Evolutionary conservation across 2,797 vertebrate genomes (phyloP), one percentile per base, ranked within the genome.

Genomic region (Rachycentron canadum): DNA sequence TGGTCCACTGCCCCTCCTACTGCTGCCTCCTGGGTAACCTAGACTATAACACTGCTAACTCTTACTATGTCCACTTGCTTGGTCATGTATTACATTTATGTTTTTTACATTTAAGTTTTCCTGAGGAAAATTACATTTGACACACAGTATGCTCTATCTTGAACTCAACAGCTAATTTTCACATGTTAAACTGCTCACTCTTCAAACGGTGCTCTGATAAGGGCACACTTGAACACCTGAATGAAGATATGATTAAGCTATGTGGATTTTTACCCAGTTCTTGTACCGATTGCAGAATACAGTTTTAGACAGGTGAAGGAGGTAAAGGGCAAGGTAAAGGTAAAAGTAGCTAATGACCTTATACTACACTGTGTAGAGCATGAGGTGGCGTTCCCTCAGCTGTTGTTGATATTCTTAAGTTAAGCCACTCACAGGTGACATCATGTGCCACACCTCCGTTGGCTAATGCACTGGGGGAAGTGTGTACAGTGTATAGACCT

Each of bases 351-450:
- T 88, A 49, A 87, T 83, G 65, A 40, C 67, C 72, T 83, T 70
- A 79, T 23, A 56, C 38, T 16, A 9, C 62, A 30, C 43, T 62
- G 23, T 26, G 59, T 34, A 70, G 43, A 25, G 68, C 38, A 11
- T 41, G 50, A n/a, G 79, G 49, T 70, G 69, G 52, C 32, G 69
- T 40, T 72, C 57, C 34, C 52, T 72, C 56, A 34, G 72, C 63
- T 78, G 58, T 34, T 82, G 76, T 76, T 89, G 68, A 81, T 73
- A 72, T 66, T 55, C 73, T 87, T 76, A 75, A 68, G 68, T 52
- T 88, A 86, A 89, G 82, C 75, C 76, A 43, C 61, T 87, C 72
- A 84, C 65, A 49, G 73, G 38, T 69, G 76, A 73, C 79, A 69
- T 85, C 71, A 59, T 28, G 56, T 55, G 73, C 64, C 78, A 72